Evolutionary conservation across 2,888 invertebrate genomes (phyloP).

Genomic region (Metallyticus violacea): DNA sequence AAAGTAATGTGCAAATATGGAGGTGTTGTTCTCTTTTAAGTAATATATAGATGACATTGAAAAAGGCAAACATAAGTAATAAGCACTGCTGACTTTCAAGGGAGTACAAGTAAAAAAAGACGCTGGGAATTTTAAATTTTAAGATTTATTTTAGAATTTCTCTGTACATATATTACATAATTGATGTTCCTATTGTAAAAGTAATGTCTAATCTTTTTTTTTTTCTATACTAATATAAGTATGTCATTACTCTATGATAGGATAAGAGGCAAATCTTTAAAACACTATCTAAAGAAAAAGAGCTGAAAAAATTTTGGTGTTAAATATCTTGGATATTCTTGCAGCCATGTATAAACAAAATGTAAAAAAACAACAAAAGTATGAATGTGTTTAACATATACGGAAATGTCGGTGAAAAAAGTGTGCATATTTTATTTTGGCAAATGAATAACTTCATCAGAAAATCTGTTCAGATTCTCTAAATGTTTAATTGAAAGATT

Average conservation of each 20-base stretch:
- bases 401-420: neutral
- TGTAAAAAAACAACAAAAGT: neutral
- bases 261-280: neutral
- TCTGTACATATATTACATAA: neutral
- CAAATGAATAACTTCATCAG: neutral
- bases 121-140: neutral
- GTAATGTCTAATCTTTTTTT: neutral
- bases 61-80: neutral
- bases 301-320: neutral
- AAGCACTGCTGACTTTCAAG: neutral
- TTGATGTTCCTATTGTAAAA: constrained; percentile 8
- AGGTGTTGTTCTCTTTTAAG: neutral
- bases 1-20: neutral
- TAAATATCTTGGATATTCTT: neutral
- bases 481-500: neutral
- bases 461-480: neutral
- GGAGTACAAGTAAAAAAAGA: neutral
- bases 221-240: neutral
- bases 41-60: neutral
- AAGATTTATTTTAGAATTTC: neutral
- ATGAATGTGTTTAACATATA: neutral
- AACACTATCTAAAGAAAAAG: neutral
- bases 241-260: neutral
- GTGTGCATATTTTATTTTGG: neutral
- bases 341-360: neutral